Conservation (phyloP, 1,140 invertebrate genomes). For the Drosophila lacertosa region DNA sequence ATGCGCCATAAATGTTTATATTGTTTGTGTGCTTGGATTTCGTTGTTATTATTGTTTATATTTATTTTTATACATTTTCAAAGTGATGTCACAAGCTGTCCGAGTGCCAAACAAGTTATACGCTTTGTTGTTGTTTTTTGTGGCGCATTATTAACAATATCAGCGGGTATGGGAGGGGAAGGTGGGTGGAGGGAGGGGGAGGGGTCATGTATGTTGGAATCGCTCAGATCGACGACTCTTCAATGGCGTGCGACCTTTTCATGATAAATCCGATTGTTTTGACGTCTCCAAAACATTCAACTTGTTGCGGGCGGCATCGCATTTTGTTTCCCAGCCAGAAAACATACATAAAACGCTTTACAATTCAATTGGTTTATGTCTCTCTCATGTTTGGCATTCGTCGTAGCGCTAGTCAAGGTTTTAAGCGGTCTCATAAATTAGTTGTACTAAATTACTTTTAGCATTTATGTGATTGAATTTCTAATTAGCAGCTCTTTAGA, state of each 20-base stretch:
- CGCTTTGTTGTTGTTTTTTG: constrained; percentile 28
- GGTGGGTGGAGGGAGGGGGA: constrained; percentile 4
- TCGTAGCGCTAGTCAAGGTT: background rate
- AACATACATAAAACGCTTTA: background rate
- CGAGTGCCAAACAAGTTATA: constrained; percentile 63
- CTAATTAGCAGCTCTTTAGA: background rate
- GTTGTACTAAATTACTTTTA: background rate
- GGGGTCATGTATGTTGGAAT: too few relatives aligned
- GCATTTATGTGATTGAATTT: background rate
- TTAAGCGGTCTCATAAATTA: background rate
- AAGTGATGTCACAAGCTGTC: constrained; percentile 69
- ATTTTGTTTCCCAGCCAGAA: background rate
- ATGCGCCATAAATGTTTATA: constrained; percentile 43
- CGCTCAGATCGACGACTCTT: background rate
- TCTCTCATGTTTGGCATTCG: background rate
- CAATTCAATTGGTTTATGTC: background rate
- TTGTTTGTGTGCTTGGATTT: constrained; percentile 5
- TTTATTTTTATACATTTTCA: constrained; percentile 78
- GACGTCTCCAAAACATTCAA: constrained; percentile 46
- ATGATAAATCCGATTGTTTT: constrained; percentile 65
- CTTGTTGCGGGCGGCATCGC: constrained; percentile 6
- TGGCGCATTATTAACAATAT: constrained; percentile 49
- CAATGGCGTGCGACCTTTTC: constrained; percentile 64
- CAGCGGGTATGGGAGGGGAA: background rate
- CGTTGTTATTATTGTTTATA: too few relatives aligned